Percentiles rank a stretch among this genome's conserved stretches.
Conservation (phyloP, 1,140 invertebrate genomes). For the Planococcus citri region DNA sequence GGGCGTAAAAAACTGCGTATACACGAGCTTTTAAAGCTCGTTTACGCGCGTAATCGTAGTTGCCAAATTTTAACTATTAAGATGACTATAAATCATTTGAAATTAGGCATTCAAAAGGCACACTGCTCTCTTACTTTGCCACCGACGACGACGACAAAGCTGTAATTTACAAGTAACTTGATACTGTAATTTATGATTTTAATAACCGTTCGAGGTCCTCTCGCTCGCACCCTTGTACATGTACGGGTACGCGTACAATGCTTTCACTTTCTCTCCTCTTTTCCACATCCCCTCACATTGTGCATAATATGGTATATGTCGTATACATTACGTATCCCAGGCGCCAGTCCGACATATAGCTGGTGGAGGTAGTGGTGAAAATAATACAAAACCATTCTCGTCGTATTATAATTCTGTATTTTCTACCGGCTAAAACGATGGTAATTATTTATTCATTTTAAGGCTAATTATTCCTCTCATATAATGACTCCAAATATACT, state of each 20-base stretch:
- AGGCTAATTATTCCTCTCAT: not conserved
- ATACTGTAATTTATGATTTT: not conserved
- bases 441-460: conserved; percentile 1
- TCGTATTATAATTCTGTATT: too few species aligned
- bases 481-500: not conserved
- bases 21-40: too few species aligned
- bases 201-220: not conserved
- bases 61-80: conserved; percentile 4
- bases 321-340: too few species aligned
- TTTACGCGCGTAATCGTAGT: not conserved
- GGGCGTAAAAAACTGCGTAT: too few species aligned
- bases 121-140: too few species aligned
- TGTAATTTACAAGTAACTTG: conserved; percentile 3
- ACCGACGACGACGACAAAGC: not conserved
- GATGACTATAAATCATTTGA: not conserved
- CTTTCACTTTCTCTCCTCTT: not conserved
- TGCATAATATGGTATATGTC: too few species aligned
- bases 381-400: too few species aligned
- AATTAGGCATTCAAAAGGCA: not conserved
- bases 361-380: too few species aligned
- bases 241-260: not conserved
- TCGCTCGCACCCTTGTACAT: not conserved
- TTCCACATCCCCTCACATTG: too few species aligned
- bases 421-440: too few species aligned
- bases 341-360: too few species aligned